phyloP scores from a whole-genome alignment of 2,113 vertebrate species.

The Drymodes brunneopygia region DNA sequence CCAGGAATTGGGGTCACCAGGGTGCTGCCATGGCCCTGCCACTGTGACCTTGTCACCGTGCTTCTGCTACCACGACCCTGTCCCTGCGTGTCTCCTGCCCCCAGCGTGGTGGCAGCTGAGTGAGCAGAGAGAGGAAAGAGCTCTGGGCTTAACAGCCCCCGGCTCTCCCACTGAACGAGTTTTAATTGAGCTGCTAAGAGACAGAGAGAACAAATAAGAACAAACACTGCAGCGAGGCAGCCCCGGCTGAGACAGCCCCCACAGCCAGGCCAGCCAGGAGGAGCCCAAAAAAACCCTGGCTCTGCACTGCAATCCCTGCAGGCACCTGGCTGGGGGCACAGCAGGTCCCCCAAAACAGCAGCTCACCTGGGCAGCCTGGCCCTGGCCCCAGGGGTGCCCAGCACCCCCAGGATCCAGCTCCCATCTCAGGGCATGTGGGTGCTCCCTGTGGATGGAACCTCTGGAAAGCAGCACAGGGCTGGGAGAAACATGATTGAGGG shows the following conservation, averaged over 20 bases:
- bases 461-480: neutral
- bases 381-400: neutral
- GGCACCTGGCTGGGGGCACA: neutral
- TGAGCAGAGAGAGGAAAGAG: neutral
- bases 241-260: neutral
- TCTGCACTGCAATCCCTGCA: neutral
- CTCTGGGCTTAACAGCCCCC: neutral
- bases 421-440: accelerated
- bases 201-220: constrained; percentile 55
- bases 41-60: accelerated
- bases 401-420: neutral
- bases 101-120: accelerated
- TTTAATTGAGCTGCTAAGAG: constrained; percentile 58
- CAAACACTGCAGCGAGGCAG: constrained; percentile 37
- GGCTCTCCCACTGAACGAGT: neutral
- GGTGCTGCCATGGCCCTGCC: neutral
- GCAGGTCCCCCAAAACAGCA: neutral
- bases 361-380: accelerated
- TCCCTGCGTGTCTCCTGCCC: accelerated
- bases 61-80: accelerated
- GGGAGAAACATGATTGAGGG: accelerated
- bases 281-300: neutral
- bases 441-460: accelerated
- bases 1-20: neutral
- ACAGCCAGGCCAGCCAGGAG: neutral